phyloP scores from a whole-genome alignment of 1,140 invertebrate genomes.

The Coelopa frigida region DNA sequence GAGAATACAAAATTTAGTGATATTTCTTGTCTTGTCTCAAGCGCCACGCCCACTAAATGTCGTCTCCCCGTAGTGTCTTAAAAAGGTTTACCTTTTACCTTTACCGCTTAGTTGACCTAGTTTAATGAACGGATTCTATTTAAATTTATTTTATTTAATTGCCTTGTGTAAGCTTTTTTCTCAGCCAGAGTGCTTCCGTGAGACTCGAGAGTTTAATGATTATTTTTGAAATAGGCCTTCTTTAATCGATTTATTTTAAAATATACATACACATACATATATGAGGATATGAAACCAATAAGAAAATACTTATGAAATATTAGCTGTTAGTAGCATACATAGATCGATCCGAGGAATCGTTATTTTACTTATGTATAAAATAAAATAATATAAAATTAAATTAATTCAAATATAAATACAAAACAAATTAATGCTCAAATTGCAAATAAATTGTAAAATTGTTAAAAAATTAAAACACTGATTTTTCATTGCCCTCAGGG shows the following conservation, averaged over 20 bases:
- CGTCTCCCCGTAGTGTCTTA: too few relatives aligned
- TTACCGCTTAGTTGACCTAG: too few relatives aligned
- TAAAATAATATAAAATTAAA: slow-evolving; percentile 7
- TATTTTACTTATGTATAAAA: slow-evolving; percentile 8
- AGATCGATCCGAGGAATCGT: slow-evolving; percentile 4
- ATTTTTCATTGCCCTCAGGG: too few relatives aligned
- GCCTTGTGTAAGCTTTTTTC: not conserved
- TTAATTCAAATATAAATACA: not conserved
- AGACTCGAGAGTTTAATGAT: slow-evolving; percentile 11
- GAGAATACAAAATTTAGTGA: slow-evolving; percentile 11
- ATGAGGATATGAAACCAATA: slow-evolving; percentile 1
- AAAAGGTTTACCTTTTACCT: too few relatives aligned
- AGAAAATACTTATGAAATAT: slow-evolving; percentile 1
- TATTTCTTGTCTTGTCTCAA: not conserved
- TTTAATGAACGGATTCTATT: too few relatives aligned
- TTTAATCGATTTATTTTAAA: slow-evolving; percentile 5
- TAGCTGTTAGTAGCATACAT: slow-evolving; percentile 1
- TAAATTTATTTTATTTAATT: not conserved
- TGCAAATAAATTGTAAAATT: not conserved
- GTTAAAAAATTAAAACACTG: too few relatives aligned
- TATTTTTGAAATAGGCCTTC: slow-evolving; percentile 7
- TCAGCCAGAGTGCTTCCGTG: slow-evolving; percentile 16
- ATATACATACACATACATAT: not conserved
- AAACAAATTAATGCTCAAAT: slow-evolving; percentile 11
- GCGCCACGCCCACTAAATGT: not conserved